Conservation (phyloP, 2,888 invertebrate genomes). For the Rhagonycha lutea region DNA sequence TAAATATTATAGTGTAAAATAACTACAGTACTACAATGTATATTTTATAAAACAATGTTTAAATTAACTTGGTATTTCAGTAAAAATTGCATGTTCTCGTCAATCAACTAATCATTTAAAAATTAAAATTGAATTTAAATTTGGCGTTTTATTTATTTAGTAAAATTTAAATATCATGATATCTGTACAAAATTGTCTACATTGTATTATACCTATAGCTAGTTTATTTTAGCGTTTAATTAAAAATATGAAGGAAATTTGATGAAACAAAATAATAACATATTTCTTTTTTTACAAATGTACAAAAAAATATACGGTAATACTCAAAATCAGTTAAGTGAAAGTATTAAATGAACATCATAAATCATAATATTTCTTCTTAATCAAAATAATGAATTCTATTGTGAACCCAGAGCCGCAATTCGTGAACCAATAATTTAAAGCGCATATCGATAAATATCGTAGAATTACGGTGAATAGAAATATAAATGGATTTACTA, state of each 20-base stretch:
- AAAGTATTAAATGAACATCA: not conserved
- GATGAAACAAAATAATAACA: not conserved
- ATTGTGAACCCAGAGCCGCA: not conserved
- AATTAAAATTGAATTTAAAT: too few relatives aligned
- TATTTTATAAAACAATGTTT: too few relatives aligned
- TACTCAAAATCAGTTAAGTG: not conserved
- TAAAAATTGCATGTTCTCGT: too few relatives aligned
- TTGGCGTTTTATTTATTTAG: too few relatives aligned
- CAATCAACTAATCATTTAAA: too few relatives aligned
- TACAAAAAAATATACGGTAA: not conserved
- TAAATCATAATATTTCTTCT: not conserved
- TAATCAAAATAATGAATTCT: slow-evolving; percentile 3
- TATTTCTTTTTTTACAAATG: not conserved
- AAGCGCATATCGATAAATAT: slow-evolving; percentile 11
- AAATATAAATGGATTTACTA: slow-evolving; percentile 3
- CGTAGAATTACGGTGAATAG: not conserved
- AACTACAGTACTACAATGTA: too few relatives aligned
- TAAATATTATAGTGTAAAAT: too few relatives aligned
- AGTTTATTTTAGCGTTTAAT: not conserved
- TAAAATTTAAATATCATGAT: too few relatives aligned
- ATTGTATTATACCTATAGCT: too few relatives aligned
- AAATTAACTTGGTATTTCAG: too few relatives aligned
- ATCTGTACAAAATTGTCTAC: too few relatives aligned
- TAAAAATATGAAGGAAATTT: not conserved
- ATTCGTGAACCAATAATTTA: slow-evolving; percentile 12